Base-by-base conservation (phyloP, 2,888 invertebrate genomes). In the Oscheius sp. region DNA sequence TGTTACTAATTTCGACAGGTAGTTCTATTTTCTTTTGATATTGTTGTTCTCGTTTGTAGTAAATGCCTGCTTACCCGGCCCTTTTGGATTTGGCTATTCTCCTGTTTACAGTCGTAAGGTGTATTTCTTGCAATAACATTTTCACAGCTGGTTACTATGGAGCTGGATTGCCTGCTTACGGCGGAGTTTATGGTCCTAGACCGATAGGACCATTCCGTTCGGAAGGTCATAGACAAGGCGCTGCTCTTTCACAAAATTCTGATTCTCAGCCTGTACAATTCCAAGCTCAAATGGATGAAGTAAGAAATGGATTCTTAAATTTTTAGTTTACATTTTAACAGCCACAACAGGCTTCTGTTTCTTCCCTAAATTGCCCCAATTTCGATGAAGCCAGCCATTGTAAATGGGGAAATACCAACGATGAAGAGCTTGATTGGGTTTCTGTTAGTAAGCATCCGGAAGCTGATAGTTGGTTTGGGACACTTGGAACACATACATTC, bases 361-460 rank as follows among this genome's bases (percentile, higher is more conserved):
- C 77, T 10, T 50, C 72, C 0, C 57, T 81, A 53, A 79, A 81
- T 48, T 79, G 79, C 33, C 71, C 70, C 2, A 70, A 61, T 4
- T 78, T 79, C 25, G 55, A 66, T 31, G 65, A 64, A 17, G 65
- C 58, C 37, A 67, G 74, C 25, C 71, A 72, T 8, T 82, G 82
- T 65, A 68, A 75, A 8, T 82, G 82, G 82, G 73, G 78, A 17
- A 82, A 82, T 42, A 80, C 79, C 3, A 77, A 78, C 48, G 78
- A 80, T 33, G 82, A 82, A 23, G 82, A 80, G 57, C 61, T 82
- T 23, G 79, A 82, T 55, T 82, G 82, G 82, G 65, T 70, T 3
- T 72, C 77, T 0, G 37, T 76, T 0, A 52, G 55, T 10, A 71
- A 71, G 39, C 55, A 68, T 6, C 70, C 77, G 0, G 70, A 71